phyloP scores from a whole-genome alignment of 2,888 invertebrate genomes.

The Tromatobia lineatoria region DNA sequence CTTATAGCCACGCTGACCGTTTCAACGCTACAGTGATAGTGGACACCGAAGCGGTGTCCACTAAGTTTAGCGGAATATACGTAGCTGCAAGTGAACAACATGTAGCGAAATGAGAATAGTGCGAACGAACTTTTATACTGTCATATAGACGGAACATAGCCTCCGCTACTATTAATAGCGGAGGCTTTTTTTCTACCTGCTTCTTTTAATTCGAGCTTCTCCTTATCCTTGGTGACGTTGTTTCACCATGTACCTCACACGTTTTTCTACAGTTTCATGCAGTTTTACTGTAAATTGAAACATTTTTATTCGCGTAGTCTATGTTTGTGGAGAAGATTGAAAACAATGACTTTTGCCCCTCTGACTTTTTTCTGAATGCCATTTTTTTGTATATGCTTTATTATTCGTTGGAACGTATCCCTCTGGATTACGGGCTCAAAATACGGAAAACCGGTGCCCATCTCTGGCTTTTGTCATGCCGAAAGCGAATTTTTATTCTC shows the following conservation, averaged over 20 bases:
- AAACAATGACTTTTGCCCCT: not conserved
- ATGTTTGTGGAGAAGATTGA: not conserved
- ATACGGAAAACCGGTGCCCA: no score
- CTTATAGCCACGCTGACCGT: not conserved
- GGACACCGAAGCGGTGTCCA: not conserved
- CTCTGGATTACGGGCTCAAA: not conserved
- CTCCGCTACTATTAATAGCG: constrained; percentile 27
- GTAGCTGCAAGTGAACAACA: not conserved
- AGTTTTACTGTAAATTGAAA: not conserved
- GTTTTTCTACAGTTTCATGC: constrained; percentile 2
- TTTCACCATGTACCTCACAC: not conserved
- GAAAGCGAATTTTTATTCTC: no score
- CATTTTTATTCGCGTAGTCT: not conserved
- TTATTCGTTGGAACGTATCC: no score
- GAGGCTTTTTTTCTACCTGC: constrained; percentile 7
- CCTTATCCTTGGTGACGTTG: not conserved
- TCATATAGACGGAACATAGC: not conserved
- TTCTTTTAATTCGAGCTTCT: not conserved
- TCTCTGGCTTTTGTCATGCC: no score
- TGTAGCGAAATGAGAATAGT: constrained; percentile 15
- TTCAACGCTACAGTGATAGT: not conserved
- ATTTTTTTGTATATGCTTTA: no score
- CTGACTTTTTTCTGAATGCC: not conserved
- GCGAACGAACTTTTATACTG: constrained; percentile 22
- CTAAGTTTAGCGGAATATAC: constrained; percentile 4